Evolutionary conservation across 2,113 vertebrate genomes (phyloP).

Genomic region (Parotia lawesii): DNA sequence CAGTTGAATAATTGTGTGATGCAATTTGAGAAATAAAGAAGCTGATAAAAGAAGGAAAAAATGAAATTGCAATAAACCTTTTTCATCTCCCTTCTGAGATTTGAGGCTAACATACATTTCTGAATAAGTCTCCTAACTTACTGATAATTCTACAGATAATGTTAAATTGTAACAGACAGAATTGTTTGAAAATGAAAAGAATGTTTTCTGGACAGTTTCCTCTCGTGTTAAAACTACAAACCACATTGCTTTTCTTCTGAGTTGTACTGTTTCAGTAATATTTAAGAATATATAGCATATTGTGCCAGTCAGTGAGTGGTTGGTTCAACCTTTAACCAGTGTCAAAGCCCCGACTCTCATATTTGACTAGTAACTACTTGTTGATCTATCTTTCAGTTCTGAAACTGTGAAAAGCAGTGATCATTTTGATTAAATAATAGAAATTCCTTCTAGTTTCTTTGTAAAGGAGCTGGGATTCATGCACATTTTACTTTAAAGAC

Average conservation of each 20-base stretch:
- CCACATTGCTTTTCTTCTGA: background rate
- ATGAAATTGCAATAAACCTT: background rate
- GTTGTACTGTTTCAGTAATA: background rate
- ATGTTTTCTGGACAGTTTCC: background rate
- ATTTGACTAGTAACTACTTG: background rate
- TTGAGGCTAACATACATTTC: background rate
- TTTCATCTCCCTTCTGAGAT: background rate
- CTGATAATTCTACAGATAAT: background rate
- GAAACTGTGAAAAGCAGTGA: background rate
- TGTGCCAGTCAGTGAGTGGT: background rate
- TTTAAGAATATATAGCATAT: background rate
- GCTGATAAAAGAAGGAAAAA: background rate
- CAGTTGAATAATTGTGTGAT: background rate
- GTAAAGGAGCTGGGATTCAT: background rate
- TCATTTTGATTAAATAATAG: background rate
- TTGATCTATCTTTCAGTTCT: background rate
- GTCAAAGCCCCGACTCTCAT: background rate
- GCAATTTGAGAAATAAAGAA: background rate
- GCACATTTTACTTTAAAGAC: constrained; percentile 1
- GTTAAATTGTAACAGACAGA: background rate
- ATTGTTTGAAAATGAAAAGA: background rate
- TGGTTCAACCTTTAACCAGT: background rate
- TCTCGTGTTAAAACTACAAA: background rate
- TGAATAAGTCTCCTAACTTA: background rate
- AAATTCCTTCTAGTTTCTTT: background rate